Evolutionary conservation across 2,888 invertebrate genomes (phyloP), one percentile per base, ranked within the genome.

Genomic region (Philonicus albiceps): DNA sequence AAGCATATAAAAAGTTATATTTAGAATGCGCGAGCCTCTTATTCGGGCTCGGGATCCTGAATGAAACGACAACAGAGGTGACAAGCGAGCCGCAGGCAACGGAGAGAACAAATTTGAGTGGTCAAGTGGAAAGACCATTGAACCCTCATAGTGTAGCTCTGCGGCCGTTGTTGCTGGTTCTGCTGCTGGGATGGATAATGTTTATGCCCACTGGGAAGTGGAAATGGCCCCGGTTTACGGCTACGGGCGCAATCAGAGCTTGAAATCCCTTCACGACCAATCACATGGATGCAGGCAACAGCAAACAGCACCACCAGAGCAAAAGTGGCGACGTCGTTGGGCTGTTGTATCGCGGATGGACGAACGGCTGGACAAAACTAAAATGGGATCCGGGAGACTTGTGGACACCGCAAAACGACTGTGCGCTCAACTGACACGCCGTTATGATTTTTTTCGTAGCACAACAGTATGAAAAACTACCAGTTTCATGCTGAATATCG

Each of bases 81-180:
- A 64, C 64, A 55, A 55, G 55, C 64, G 64, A 64, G 27, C 27
- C 22, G 53, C 72, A 72, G 73, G 37, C 27, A 43, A 19, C 72
- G 19, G 27, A 73, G 73, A 73, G 73, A 37, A 86, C 55, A 86
- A 76, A 78, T 76, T 86, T 76, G 76, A 87, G 88, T 86, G 88
- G 88, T 88, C 88, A 88, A 88, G 86, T 88, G 88, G 86, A 88
- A 87, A 88, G 88, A 86, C 86, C 87, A 86, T 87, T 88, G 88
- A 87, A 88, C 88, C 86, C 85, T 86, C 74, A 78, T 72, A 53
- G 40, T 43, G 16, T 11, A 37, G 37, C 34, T 16, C 16, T 34
- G 34, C 1, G 31, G 74, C 31, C 1, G 74, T 27, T 27, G 64
- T 19, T 64, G 64, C 49, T 49, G 49, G 16, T 43, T 13, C 40